Conservation (phyloP, 2,797 vertebrate species). For the Clarias laeviceps region DNA sequence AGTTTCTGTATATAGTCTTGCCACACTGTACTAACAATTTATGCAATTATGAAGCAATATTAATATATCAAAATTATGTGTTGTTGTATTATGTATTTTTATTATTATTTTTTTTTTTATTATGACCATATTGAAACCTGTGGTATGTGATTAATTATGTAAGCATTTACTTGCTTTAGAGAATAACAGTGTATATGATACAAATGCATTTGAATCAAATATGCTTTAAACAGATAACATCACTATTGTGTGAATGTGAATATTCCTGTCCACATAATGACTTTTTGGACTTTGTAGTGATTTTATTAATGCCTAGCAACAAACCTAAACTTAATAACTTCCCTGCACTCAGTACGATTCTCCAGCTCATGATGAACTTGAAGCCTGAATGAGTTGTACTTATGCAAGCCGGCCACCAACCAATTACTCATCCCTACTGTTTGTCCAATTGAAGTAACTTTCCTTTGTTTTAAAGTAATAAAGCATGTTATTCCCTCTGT, state of each 20-base stretch:
- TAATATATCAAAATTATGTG: background rate
- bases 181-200: background rate
- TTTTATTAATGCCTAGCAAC: background rate
- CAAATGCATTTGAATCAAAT: background rate
- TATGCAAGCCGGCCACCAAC: background rate
- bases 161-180: conserved; percentile 6
- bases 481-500: background rate
- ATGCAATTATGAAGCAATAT: conserved; percentile 30
- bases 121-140: background rate
- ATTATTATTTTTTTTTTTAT: conserved; percentile 5
- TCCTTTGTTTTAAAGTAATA: background rate
- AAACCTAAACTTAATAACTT: background rate
- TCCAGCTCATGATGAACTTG: background rate
- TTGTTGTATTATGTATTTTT: no score
- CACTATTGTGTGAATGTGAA: background rate
- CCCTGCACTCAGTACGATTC: background rate
- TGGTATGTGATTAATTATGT: background rate
- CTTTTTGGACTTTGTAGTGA: background rate
- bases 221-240: background rate
- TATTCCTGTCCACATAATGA: background rate
- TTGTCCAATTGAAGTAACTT: background rate
- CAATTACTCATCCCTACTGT: background rate
- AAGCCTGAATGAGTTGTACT: background rate
- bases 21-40: conserved; percentile 1
- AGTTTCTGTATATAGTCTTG: background rate